phyloP scores from a whole-genome alignment of 1,140 invertebrate genomes.

The Cydia fagiglandana region DNA sequence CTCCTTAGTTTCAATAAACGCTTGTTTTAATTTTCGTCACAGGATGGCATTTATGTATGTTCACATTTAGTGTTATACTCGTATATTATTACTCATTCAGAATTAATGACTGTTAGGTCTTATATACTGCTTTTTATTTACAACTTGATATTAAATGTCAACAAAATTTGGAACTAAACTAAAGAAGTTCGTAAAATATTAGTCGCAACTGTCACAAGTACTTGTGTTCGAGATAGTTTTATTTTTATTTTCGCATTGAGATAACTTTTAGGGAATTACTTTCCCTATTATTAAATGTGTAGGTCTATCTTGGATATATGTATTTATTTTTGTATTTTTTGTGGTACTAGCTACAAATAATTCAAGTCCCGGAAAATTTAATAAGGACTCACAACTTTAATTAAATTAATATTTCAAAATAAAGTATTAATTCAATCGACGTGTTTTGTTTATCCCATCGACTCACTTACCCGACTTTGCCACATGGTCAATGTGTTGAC shows the following conservation, averaged over 20 bases:
- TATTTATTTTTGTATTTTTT: constrained; percentile 2
- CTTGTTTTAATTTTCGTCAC: constrained; percentile 26
- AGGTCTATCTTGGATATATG: background rate
- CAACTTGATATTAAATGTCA: no score
- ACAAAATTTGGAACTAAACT: background rate
- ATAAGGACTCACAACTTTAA: background rate
- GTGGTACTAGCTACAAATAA: constrained; percentile 17
- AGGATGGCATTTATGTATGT: constrained; percentile 22
- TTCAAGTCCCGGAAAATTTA: background rate
- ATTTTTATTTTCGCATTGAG: no score
- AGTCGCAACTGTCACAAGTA: background rate
- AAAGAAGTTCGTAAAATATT: background rate
- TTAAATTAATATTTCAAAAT: constrained; percentile 24
- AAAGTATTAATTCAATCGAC: constrained; percentile 32
- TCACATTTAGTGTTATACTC: constrained; percentile 9
- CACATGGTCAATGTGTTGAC: no score
- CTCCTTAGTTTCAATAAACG: constrained; percentile 10
- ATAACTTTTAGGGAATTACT: no score
- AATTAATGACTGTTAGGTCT: background rate
- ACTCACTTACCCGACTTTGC: no score
- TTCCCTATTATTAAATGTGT: background rate
- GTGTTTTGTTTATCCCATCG: background rate
- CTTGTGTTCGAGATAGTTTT: background rate
- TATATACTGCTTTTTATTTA: background rate
- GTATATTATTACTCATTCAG: constrained; percentile 16